Evolutionary conservation across 2,797 vertebrate genomes (phyloP), one percentile per base, ranked within the genome.

Genomic region (Syngnathus acus): DNA sequence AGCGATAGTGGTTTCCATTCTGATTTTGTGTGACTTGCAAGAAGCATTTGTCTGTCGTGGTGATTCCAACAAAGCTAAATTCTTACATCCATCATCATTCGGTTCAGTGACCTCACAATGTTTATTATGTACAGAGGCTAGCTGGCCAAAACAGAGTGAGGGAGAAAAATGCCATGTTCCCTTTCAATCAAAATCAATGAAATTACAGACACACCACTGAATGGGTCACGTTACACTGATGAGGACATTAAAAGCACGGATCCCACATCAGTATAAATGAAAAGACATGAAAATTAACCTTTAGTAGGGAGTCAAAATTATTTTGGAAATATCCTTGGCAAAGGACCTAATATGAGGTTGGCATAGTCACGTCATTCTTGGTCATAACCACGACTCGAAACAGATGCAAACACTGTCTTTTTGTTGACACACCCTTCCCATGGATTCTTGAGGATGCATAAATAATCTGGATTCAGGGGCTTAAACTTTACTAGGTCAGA

Each of bases 101-200:
- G 65, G 72, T 67, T 76, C 78, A 83, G 84, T 87, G 84, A 87
- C 84, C 87, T 88, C 84, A 87, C 84, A 77, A 78, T 84, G 81
- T 85, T 88, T 84, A 79, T 82, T 79, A 75, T 80, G 71, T 40
- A 55, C 65, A 73, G 76, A 80, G 74, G 60, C 81, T 70, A 72
- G 67, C 73, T 75, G 77, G 73, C 87, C 78, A 79, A 72, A 81
- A 62, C 72, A n/a, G 68, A 80, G 76, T 82, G 82, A 54, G 53
- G 11, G 16, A 19, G 82, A 86, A 88, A 86, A 87, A 77, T 71
- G 74, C 76, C 67, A 67, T 67, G 39, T 72, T 84, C 58, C 75
- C 66, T 57, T n/a, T 78, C 75, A 32, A 32, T 32, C 48, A 3
- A 70, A 71, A 76, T 78, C 71, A 77, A 70, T 75, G 69, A 72